Base-by-base conservation (phyloP, 2,113 vertebrate species). In the Pluvianellus socialis region DNA sequence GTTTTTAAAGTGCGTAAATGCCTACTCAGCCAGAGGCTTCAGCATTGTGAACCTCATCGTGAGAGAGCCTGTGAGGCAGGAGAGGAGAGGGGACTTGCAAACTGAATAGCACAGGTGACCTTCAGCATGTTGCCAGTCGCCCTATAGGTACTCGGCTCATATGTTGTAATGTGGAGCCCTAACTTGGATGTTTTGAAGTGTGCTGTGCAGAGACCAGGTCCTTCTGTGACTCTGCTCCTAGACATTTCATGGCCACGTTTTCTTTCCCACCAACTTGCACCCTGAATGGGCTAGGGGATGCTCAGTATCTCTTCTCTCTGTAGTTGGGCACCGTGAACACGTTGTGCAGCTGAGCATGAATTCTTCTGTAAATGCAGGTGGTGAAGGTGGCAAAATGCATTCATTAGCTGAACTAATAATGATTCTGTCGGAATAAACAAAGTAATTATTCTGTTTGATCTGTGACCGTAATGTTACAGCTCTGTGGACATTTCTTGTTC, bases 361-460 rank as follows among this genome's bases (percentile, higher is more conserved):
- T 77, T 90, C 65, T 82, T 59, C 77, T 68, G 74, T 67, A 80
- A 84, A 63, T 84, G 63, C 66, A 94, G 71, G 75, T 92, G 59
- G 68, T 74, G 38, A 35, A 90, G 73, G 47, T 35, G 55, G 59
- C 83, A 92, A 89, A 91, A 84, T 79, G 26, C 35, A 89, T 73
- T 94, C 59, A 50, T 91, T 94, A 86, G 52, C 47, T 67, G 38
- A 80, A 30, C 63, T 90, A 86, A 92, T 93, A 59, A 70, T 59
- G 68, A 83, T 73, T 93, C 81, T 73, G 28, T 86, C 40, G 86
- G 82, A 92, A 90, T 88, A 94, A 92, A 86, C 63, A 74, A 85
- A 92, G 55, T 77, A 91, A 80, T 88, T 94, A 83, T 77, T 95
- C 88, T 86, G 45, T 92, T 96, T 87, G 81, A 88, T 85, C 88